Evolutionary conservation across 2,888 invertebrate species (phyloP).

Genomic region (Imbricaverruca yamaguchii): DNA sequence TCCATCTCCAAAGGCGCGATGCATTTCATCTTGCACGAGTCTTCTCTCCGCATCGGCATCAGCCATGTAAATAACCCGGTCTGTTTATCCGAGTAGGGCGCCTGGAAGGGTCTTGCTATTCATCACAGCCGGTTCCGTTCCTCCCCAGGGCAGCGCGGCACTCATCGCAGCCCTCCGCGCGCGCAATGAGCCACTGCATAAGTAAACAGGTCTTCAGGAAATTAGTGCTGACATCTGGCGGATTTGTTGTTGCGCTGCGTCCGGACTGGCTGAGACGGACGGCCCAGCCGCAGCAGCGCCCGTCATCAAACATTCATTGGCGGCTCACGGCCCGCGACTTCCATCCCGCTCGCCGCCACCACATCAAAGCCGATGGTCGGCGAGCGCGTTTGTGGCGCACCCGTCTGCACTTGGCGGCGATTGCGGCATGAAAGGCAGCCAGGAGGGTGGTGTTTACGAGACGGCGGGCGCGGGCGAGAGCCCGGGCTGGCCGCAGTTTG

Average conservation of each 20-base stretch:
- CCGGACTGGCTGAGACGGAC: background rate
- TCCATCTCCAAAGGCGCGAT: too few species aligned
- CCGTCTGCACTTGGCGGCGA: background rate
- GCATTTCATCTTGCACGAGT: too few species aligned
- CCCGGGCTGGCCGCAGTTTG: too few species aligned
- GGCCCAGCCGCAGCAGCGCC: background rate
- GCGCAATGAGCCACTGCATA: background rate
- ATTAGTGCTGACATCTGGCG: constrained; percentile 14
- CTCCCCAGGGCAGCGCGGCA: background rate
- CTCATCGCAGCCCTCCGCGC: background rate
- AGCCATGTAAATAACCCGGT: background rate
- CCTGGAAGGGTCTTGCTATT: background rate
- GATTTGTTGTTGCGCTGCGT: background rate
- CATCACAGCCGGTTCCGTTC: background rate
- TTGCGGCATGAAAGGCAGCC: background rate
- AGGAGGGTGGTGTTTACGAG: background rate
- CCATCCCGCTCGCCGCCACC: background rate
- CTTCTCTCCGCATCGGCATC: too few species aligned
- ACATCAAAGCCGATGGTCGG: background rate
- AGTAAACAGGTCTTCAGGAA: constrained; percentile 2
- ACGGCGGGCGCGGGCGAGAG: too few species aligned
- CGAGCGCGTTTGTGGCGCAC: background rate
- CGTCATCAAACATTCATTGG: constrained; percentile 3
- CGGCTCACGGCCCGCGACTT: background rate
- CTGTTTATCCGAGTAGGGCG: background rate